These are phyloP conservation scores for Agrilus planipennis DNA, from an alignment of 1,140 invertebrate species.

Conservation along the genomic window DNA sequence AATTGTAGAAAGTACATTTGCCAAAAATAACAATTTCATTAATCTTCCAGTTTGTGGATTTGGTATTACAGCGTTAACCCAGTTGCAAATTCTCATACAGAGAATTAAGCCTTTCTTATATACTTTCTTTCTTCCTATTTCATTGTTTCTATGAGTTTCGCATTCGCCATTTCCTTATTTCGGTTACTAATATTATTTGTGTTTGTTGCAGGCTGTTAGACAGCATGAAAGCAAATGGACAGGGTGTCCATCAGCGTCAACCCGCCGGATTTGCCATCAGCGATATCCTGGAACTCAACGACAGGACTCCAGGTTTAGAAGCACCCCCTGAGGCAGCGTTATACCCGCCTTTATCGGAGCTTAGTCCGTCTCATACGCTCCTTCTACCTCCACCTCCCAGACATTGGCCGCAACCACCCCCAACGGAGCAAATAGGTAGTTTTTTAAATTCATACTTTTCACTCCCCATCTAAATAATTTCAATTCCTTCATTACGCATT, in stretches of 20 bases:
- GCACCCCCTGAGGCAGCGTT: conserved; percentile 8
- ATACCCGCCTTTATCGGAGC: conserved; percentile 14
- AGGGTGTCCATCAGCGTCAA: conserved; percentile 19
- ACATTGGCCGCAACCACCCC: conserved; percentile 22
- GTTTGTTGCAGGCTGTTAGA: conserved; percentile 47
- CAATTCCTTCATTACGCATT: background rate
- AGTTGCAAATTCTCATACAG: too few species aligned
- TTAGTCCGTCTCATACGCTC: conserved; percentile 12
- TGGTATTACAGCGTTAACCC: too few species aligned
- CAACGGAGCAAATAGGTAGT: conserved; percentile 19
- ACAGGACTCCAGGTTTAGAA: conserved; percentile 23
- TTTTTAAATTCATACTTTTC: too few species aligned
- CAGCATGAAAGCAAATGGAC: conserved; percentile 43
- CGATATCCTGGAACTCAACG: conserved; percentile 50
- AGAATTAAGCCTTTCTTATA: too few species aligned
- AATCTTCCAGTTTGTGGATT: too few species aligned
- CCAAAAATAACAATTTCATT: too few species aligned
- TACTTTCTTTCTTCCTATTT: too few species aligned
- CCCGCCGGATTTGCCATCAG: conserved; percentile 50
- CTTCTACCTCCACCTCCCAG: conserved; percentile 17
- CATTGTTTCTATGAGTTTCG: too few species aligned
- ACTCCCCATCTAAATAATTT: background rate
- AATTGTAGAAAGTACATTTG: too few species aligned
- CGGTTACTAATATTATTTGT: too few species aligned
- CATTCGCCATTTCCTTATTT: too few species aligned